Evolutionary conservation across 2,797 vertebrate species (phyloP).

Genomic region (Podarcis lilfordi): DNA sequence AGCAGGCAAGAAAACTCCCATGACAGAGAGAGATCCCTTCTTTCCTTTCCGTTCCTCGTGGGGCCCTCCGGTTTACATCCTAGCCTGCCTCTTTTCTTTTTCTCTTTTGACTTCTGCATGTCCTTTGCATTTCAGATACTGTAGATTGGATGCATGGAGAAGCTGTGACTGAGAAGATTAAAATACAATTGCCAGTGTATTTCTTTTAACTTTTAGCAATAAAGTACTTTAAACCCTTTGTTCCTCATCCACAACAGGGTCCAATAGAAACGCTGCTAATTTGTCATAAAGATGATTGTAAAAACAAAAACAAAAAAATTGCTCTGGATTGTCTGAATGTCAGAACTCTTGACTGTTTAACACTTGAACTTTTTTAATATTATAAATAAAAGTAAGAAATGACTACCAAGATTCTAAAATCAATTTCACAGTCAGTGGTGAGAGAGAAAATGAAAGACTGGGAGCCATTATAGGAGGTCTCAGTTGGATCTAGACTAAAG

Average conservation of each 20-base stretch:
- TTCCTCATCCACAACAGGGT: constrained; percentile 83
- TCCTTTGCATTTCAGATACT: constrained; percentile 96
- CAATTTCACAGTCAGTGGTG: constrained; percentile 60
- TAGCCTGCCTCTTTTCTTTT: constrained; percentile 80
- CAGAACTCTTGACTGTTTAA: constrained; percentile 84
- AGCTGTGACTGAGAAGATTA: constrained; percentile 93
- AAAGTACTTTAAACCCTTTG: constrained; percentile 81
- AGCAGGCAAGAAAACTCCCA: constrained; percentile 76
- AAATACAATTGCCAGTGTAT: constrained; percentile 90
- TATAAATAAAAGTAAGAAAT: constrained; percentile 83
- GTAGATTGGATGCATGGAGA: constrained; percentile 98
- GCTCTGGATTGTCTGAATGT: constrained; percentile 81
- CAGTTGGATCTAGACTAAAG: neutral
- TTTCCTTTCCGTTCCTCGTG: constrained; percentile 77
- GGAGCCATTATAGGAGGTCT: neutral
- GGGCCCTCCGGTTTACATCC: constrained; percentile 79
- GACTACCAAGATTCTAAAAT: constrained; percentile 69
- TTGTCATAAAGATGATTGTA: constrained; percentile 89
- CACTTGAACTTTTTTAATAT: constrained; percentile 86
- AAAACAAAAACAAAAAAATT: constrained; percentile 66
- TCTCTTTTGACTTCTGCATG: constrained; percentile 94
- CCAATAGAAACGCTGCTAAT: constrained; percentile 92
- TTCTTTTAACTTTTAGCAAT: constrained; percentile 98
- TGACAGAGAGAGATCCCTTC: constrained; percentile 77
- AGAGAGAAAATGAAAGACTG: neutral